These are phyloP conservation scores for Porites cylindrica DNA, from an alignment of 92 coral and sea anemone genomes.

Conservation along the genomic window DNA sequence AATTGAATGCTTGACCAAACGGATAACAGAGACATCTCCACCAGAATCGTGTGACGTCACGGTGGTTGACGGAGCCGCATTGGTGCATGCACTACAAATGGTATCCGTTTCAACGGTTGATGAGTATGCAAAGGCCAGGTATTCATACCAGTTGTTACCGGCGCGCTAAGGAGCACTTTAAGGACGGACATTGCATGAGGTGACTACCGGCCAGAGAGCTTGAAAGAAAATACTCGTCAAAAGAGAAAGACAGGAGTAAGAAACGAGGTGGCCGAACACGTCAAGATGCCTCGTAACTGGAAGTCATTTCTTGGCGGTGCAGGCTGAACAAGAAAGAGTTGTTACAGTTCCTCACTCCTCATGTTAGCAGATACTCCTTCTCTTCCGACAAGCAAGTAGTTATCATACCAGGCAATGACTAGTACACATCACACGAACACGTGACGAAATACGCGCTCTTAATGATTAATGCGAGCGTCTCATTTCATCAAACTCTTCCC, in stretches of 20 bases:
- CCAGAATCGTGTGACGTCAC: conserved; percentile 24
- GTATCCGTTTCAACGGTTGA: too few relatives aligned
- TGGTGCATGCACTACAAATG: conserved; percentile 17
- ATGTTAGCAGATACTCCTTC: conserved; percentile 27
- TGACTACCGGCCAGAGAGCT: conserved; percentile 34
- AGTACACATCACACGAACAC: neutral
- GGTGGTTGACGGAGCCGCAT: conserved; percentile 52
- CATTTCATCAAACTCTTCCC: neutral
- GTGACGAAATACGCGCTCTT: neutral
- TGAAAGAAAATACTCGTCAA: conserved; percentile 31
- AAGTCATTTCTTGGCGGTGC: conserved; percentile 41
- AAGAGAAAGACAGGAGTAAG: conserved; percentile 47
- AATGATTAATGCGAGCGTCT: neutral
- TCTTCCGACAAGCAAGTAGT: conserved; percentile 14
- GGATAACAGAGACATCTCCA: conserved; percentile 9
- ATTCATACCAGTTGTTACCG: too few relatives aligned
- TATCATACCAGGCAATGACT: neutral
- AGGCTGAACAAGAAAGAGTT: conserved; percentile 12
- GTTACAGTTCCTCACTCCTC: conserved; percentile 50
- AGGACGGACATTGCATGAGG: conserved; percentile 35
- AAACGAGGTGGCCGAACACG: conserved; percentile 50
- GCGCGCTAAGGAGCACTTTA: too few relatives aligned
- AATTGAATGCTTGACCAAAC: conserved; percentile 21
- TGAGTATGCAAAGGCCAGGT: too few relatives aligned
- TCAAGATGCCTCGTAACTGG: conserved; percentile 61